phyloP scores from a whole-genome alignment of 1,140 invertebrate species.

The Tetramorium parvispinum region DNA sequence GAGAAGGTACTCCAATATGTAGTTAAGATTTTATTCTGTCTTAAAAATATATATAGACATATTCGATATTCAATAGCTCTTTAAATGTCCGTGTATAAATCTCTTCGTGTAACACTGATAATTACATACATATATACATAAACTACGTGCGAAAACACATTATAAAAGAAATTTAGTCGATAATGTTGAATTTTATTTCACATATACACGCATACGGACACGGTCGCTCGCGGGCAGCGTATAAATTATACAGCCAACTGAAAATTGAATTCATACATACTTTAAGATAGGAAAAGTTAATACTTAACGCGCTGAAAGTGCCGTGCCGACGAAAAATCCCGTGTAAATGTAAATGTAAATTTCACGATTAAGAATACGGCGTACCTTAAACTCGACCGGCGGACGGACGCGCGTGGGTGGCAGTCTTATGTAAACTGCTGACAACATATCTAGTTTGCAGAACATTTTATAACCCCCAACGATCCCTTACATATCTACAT shows the following conservation, averaged over 20 bases:
- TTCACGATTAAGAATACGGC: slow-evolving; percentile 53
- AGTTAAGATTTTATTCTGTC: neutral
- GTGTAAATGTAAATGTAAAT: slow-evolving; percentile 44
- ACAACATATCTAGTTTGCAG: slow-evolving; percentile 72
- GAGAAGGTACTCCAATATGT: neutral
- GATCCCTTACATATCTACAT: slow-evolving; percentile 67
- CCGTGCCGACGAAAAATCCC: slow-evolving; percentile 35
- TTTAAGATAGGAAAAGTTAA: slow-evolving; percentile 45
- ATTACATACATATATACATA: neutral
- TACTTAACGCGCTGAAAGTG: neutral
- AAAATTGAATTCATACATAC: slow-evolving; percentile 38
- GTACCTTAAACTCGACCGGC: slow-evolving; percentile 60
- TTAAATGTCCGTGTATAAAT: neutral
- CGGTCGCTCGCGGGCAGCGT: neutral
- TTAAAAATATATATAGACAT: neutral
- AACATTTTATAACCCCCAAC: slow-evolving; percentile 68
- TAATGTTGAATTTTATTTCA: neutral
- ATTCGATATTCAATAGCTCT: neutral
- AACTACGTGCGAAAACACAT: neutral
- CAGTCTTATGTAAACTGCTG: slow-evolving; percentile 71
- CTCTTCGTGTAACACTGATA: neutral
- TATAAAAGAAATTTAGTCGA: slow-evolving; percentile 1
- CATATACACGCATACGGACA: neutral
- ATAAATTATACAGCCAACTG: slow-evolving; percentile 25
- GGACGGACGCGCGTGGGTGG: slow-evolving; percentile 46